Evolutionary conservation across 1,140 invertebrate species (phyloP).

Genomic region (Ceratosolen fusciceps): DNA sequence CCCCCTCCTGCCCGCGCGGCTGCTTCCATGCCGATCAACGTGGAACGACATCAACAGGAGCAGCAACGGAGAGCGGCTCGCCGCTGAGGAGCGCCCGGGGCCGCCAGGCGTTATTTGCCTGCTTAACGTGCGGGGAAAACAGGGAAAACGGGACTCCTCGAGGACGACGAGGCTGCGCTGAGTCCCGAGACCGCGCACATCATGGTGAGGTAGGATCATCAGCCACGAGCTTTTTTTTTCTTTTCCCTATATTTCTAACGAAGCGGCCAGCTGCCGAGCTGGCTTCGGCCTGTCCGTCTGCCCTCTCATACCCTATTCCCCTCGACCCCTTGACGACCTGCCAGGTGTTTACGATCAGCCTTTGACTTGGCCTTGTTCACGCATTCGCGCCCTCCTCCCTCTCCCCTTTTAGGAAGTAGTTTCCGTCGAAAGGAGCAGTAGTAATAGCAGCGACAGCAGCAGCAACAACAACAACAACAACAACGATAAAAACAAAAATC

Average conservation of each 20-base stretch:
- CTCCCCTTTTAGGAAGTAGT: too few species aligned
- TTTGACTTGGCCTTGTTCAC: too few species aligned
- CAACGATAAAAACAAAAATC: too few species aligned
- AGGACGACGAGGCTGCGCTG: slow-evolving; percentile 30
- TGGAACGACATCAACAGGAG: neutral
- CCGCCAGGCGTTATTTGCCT: neutral
- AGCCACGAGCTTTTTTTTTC: neutral
- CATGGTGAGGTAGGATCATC: slow-evolving; percentile 45
- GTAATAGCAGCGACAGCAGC: too few species aligned
- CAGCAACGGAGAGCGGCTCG: neutral
- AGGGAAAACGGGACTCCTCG: slow-evolving; percentile 47
- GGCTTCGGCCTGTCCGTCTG: too few species aligned
- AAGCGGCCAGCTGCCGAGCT: too few species aligned
- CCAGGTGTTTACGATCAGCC: too few species aligned
- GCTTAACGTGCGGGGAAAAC: neutral
- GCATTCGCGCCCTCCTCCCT: too few species aligned
- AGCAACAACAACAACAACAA: too few species aligned
- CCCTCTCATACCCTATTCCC: too few species aligned
- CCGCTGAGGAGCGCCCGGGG: neutral
- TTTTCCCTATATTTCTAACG: neutral
- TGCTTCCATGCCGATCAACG: neutral
- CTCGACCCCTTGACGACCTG: too few species aligned
- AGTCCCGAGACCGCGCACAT: slow-evolving; percentile 42
- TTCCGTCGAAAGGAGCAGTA: too few species aligned
- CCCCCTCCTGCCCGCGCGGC: neutral